Percentiles rank a stretch among this genome's conserved stretches.
Evolutionary conservation across 2,888 invertebrate species (phyloP).

Genomic region (Nysson spinosus): DNA sequence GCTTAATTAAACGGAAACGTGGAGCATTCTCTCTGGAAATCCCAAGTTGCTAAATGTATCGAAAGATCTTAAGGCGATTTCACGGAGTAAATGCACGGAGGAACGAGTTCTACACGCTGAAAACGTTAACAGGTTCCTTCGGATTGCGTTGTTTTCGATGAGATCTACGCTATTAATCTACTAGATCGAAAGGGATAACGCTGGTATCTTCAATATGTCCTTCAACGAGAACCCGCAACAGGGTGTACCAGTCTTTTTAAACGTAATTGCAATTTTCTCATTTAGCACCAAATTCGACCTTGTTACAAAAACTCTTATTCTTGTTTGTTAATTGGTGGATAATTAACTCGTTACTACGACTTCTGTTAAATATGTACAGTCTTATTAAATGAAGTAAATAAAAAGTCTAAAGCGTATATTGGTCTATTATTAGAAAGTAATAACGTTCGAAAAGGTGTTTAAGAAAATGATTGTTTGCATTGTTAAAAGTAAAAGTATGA

Average conservation of each 20-base stretch:
- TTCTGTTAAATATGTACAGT: no score
- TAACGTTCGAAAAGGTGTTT: no score
- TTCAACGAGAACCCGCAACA: background rate
- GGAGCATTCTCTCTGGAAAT: constrained; percentile 30
- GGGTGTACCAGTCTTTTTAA: background rate
- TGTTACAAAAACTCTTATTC: no score
- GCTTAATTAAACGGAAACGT: constrained; percentile 58
- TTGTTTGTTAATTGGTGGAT: no score
- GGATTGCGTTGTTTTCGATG: constrained; percentile 3
- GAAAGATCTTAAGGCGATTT: background rate
- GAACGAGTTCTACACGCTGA: constrained; percentile 6
- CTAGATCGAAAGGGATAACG: constrained; percentile 22
- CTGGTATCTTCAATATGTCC: constrained; percentile 5
- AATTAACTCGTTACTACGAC: no score
- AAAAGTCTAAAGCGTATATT: no score
- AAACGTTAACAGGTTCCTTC: constrained; percentile 18
- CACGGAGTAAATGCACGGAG: background rate
- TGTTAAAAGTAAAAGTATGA: no score
- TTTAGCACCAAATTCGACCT: no score
- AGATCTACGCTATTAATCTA: constrained; percentile 25
- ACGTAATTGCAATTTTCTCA: background rate
- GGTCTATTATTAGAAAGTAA: no score
- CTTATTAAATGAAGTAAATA: no score
- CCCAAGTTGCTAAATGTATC: background rate
- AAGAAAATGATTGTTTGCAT: no score